Percentiles rank a stretch among this genome's conserved stretches.
Conservation (phyloP, 2,888 invertebrate genomes). For the Salticus scenicus region DNA sequence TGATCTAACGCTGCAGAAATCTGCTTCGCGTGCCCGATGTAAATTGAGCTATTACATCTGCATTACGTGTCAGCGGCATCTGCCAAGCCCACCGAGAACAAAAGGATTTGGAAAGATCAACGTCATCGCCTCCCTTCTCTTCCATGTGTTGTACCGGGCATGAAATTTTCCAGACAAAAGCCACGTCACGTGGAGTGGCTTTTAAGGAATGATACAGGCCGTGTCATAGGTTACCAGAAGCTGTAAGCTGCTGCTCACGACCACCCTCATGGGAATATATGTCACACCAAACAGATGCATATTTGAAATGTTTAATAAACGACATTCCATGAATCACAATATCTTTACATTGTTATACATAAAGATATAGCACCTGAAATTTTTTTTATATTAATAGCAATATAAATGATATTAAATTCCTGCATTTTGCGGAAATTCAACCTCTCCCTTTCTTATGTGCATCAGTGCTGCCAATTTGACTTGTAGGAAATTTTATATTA, state of each 20-base stretch:
- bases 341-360: too few species aligned
- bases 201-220: not conserved
- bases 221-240: not conserved
- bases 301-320: too few species aligned
- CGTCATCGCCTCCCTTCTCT: not conserved
- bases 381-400: too few species aligned
- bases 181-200: not conserved
- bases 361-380: too few species aligned
- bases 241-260: not conserved
- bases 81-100: conserved; percentile 1
- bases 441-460: too few species aligned
- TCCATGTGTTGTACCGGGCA: not conserved
- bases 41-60: conserved; percentile 2
- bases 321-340: too few species aligned
- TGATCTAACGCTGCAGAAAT: not conserved
- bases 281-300: too few species aligned
- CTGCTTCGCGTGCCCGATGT: not conserved
- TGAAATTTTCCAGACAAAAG: not conserved
- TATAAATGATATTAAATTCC: too few species aligned
- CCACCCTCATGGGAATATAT: not conserved
- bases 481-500: too few species aligned
- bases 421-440: too few species aligned
- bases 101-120: not conserved
- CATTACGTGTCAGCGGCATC: conserved; percentile 3
- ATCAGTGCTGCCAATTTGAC: too few species aligned